phyloP scores from a whole-genome alignment of 1,140 invertebrate genomes.

The Drosophila orosa region DNA sequence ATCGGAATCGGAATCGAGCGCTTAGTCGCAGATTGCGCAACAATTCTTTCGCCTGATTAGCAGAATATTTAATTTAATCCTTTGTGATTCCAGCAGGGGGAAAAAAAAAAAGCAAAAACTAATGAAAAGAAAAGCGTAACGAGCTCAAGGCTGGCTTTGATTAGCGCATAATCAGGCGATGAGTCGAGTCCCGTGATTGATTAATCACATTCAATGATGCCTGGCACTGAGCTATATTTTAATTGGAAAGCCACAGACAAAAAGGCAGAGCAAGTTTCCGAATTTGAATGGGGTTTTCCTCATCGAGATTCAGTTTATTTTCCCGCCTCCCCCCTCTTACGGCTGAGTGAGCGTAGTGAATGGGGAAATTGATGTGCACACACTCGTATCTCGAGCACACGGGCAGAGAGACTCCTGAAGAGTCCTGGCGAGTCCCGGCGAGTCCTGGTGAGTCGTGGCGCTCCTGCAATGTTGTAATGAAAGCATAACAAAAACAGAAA shows the following conservation, averaged over 20 bases:
- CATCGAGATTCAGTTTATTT: conserved; percentile 34
- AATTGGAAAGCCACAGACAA: conserved; percentile 54
- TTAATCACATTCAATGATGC: conserved; percentile 52
- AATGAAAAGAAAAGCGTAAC: conserved; percentile 42
- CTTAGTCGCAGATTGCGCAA: conserved; percentile 52
- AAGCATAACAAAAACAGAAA: conserved; percentile 57
- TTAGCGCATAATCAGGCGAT: conserved; percentile 54
- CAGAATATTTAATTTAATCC: conserved; percentile 65
- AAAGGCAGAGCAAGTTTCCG: conserved; percentile 27
- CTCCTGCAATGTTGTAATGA: conserved; percentile 49
- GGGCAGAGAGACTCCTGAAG: conserved; percentile 16
- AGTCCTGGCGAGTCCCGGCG: not conserved
- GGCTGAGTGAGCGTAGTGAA: conserved; percentile 23
- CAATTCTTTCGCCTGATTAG: conserved; percentile 61
- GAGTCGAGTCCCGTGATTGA: conserved; percentile 51
- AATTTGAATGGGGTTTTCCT: conserved; percentile 34
- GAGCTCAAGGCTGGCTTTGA: conserved; percentile 47
- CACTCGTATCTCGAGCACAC: conserved; percentile 12
- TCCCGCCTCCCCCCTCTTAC: not conserved
- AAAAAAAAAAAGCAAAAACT: conserved; percentile 8
- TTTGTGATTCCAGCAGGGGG: conserved; percentile 36
- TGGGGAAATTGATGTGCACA: conserved; percentile 51
- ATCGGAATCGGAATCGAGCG: conserved; percentile 23
- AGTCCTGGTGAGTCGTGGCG: conserved; percentile 7
- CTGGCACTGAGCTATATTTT: conserved; percentile 52